Conservation (phyloP, 2,113 vertebrate genomes). For the Psittacus erithacus region DNA sequence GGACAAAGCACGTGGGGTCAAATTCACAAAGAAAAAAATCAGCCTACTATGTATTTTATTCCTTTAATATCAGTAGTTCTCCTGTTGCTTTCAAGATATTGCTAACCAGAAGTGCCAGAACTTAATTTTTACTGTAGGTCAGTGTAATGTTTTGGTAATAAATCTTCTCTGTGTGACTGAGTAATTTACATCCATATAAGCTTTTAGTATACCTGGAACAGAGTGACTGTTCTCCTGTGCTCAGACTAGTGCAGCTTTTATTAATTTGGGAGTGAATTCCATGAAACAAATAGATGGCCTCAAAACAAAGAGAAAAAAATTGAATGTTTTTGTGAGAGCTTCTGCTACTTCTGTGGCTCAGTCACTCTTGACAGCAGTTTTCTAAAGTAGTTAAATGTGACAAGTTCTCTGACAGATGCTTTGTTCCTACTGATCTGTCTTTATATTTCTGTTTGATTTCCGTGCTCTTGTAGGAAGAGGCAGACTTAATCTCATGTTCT, state of each 20-base stretch:
- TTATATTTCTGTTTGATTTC: conserved; percentile 34
- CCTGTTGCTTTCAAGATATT: neutral
- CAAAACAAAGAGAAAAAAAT: neutral
- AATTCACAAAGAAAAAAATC: neutral
- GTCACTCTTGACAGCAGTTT: neutral
- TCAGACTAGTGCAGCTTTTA: neutral
- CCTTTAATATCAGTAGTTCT: neutral
- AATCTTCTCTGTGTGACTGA: neutral
- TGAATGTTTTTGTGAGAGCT: neutral
- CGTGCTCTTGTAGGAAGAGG: neutral
- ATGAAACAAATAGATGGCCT: neutral
- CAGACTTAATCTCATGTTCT: neutral
- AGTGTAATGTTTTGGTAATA: neutral
- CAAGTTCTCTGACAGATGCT: neutral
- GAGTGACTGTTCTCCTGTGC: neutral
- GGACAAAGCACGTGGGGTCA: neutral
- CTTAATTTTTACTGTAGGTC: neutral
- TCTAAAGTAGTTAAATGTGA: conserved; percentile 7
- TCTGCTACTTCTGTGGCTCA: neutral
- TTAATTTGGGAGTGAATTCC: neutral
- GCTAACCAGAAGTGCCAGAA: neutral
- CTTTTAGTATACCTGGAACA: neutral
- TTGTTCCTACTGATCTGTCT: conserved; percentile 25
- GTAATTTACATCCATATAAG: neutral
- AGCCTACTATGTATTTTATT: neutral